phyloP scores from a whole-genome alignment of 2,888 invertebrate genomes.

The Actias luna region DNA sequence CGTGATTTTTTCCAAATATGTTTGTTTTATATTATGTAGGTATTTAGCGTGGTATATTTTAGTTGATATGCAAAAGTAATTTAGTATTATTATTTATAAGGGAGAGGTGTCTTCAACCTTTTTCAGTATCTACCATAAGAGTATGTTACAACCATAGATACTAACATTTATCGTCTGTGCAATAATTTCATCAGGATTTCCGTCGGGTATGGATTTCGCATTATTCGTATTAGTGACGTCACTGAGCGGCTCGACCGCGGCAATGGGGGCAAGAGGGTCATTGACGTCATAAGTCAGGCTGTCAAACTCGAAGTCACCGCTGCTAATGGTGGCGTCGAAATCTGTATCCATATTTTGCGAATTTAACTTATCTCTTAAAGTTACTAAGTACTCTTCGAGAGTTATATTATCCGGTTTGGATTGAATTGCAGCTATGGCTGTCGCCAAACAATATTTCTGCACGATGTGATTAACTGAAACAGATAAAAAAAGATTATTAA shows the following conservation, averaged over 20 bases:
- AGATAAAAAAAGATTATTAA: too few relatives aligned
- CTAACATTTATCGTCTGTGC: background rate
- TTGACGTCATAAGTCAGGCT: slow-evolving; percentile 23
- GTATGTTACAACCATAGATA: background rate
- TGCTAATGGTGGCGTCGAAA: slow-evolving; percentile 43
- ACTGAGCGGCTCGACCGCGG: background rate
- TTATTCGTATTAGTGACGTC: background rate
- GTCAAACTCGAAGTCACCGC: slow-evolving; percentile 53
- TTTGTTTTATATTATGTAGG: too few relatives aligned
- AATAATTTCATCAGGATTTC: background rate
- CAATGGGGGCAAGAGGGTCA: slow-evolving; percentile 22
- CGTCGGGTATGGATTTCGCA: background rate
- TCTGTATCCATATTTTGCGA: slow-evolving; percentile 31
- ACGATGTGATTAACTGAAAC: slow-evolving; percentile 49
- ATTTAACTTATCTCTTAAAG: slow-evolving; percentile 41
- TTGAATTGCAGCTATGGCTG: slow-evolving; percentile 52
- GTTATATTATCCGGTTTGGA: slow-evolving; percentile 45
- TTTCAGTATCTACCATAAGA: too few relatives aligned
- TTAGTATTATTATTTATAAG: too few relatives aligned
- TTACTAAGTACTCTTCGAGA: slow-evolving; percentile 40
- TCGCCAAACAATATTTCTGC: slow-evolving; percentile 50
- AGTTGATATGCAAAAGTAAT: too few relatives aligned
- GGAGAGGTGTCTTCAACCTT: too few relatives aligned
- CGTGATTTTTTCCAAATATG: too few relatives aligned
- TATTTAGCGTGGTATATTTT: too few relatives aligned